These are phyloP conservation scores for Pterostichus madidus DNA, from an alignment of 2,888 invertebrate genomes.

Conservation along the genomic window DNA sequence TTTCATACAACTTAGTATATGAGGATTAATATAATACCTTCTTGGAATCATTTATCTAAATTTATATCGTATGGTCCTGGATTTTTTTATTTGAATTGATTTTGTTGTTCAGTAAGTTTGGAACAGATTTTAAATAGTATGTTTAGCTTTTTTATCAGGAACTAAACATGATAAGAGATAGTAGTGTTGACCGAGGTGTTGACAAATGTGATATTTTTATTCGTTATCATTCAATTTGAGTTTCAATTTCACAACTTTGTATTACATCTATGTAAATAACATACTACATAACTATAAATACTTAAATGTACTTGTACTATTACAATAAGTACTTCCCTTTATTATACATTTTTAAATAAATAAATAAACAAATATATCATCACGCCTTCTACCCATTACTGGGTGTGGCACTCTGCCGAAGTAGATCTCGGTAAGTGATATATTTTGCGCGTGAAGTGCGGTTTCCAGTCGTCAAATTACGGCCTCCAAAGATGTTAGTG, in stretches of 20 bases:
- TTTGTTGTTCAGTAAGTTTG: not conserved
- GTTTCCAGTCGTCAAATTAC: too few relatives aligned
- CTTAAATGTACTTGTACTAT: not conserved
- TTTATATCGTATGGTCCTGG: too few relatives aligned
- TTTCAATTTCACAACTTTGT: not conserved
- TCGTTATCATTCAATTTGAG: not conserved
- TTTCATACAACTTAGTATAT: too few relatives aligned
- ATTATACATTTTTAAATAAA: too few relatives aligned
- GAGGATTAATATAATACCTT: too few relatives aligned
- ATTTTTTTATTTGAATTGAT: not conserved
- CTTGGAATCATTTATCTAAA: too few relatives aligned
- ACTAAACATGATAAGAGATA: constrained; percentile 16
- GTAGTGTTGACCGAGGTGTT: constrained; percentile 12
- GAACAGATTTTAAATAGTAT: not conserved
- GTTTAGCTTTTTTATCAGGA: constrained; percentile 8
- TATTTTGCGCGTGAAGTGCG: too few relatives aligned
- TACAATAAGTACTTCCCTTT: not conserved
- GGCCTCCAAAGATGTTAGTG: too few relatives aligned
- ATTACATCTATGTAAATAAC: not conserved
- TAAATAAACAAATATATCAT: too few relatives aligned
- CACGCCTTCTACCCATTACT: too few relatives aligned
- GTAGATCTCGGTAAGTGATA: too few relatives aligned
- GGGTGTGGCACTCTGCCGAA: too few relatives aligned
- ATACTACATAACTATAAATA: not conserved
- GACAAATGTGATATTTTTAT: constrained; percentile 17